phyloP scores from a whole-genome alignment of 2,113 vertebrate genomes.

The Rhodinocichla rosea region DNA sequence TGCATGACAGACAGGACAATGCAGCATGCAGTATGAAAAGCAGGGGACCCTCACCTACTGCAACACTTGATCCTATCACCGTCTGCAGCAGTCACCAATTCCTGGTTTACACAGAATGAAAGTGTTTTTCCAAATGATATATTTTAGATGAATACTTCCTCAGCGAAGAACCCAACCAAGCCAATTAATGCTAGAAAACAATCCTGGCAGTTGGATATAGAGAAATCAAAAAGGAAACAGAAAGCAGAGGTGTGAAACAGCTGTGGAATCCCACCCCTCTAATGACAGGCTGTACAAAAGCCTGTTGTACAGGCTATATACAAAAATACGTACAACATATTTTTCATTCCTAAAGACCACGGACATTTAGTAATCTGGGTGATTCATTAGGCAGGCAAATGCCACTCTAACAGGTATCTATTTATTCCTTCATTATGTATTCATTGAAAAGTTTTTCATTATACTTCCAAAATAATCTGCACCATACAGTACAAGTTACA shows the following conservation, averaged over 20 bases:
- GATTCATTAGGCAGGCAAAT: background rate
- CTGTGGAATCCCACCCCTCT: background rate
- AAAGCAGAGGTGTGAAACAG: background rate
- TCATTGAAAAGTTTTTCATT: background rate
- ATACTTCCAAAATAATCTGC: background rate
- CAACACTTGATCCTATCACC: background rate
- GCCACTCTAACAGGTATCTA: background rate
- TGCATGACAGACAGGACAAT: background rate
- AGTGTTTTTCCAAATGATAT: background rate
- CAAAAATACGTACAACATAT: background rate
- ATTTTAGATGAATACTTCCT: background rate
- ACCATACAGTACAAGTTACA: background rate
- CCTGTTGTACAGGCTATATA: too few species aligned
- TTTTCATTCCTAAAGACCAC: background rate
- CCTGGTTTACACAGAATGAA: background rate
- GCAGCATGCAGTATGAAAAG: background rate
- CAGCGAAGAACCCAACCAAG: background rate
- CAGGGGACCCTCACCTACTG: background rate
- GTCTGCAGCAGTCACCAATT: background rate
- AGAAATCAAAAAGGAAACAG: background rate
- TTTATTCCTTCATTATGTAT: slow-evolving; percentile 6
- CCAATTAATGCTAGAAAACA: background rate
- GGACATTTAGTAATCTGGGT: background rate
- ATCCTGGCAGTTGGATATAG: background rate
- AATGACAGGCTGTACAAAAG: background rate